A percentile compares a stretch with the other conserved stretches of the same genome.
Conservation (phyloP, 2,888 invertebrate species). For the Nomada lathburiana region DNA sequence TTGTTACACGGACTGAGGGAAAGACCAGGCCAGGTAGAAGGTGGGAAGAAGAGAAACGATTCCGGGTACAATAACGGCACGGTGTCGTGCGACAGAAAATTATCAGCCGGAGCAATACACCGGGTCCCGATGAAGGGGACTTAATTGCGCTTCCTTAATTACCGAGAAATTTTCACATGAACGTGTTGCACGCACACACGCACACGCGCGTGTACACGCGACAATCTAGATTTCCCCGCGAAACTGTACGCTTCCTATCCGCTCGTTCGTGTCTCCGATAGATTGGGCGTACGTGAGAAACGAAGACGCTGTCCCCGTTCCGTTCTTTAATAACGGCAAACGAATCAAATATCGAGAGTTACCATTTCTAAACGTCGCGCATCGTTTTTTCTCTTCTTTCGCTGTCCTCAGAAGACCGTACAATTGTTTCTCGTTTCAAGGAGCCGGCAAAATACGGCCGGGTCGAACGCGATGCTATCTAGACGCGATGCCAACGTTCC, state of each 20-base stretch:
- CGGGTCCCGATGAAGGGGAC: not conserved
- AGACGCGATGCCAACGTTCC: slow-evolving; percentile 15
- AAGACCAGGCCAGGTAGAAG: not conserved
- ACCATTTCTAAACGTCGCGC: not conserved
- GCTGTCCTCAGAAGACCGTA: no score
- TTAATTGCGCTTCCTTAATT: slow-evolving; percentile 45
- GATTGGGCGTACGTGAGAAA: slow-evolving; percentile 12
- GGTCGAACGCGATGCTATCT: slow-evolving; percentile 31
- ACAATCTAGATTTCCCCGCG: slow-evolving; percentile 29
- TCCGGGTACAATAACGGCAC: slow-evolving; percentile 30
- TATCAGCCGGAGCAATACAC: slow-evolving; percentile 16
- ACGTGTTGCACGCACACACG: not conserved
- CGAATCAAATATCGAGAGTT: not conserved
- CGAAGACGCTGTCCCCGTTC: not conserved
- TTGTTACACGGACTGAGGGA: not conserved
- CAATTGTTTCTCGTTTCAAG: not conserved
- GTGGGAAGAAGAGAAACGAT: slow-evolving; percentile 7
- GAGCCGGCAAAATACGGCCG: not conserved
- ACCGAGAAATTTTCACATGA: slow-evolving; percentile 26
- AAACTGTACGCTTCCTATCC: slow-evolving; percentile 16
- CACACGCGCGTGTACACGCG: no score
- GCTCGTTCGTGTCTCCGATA: not conserved
- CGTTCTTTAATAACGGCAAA: not conserved
- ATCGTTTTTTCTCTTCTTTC: not conserved
- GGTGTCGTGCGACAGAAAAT: slow-evolving; percentile 44